Evolutionary conservation across 2,888 invertebrate species (phyloP).

Genomic region (Agrilus mali): DNA sequence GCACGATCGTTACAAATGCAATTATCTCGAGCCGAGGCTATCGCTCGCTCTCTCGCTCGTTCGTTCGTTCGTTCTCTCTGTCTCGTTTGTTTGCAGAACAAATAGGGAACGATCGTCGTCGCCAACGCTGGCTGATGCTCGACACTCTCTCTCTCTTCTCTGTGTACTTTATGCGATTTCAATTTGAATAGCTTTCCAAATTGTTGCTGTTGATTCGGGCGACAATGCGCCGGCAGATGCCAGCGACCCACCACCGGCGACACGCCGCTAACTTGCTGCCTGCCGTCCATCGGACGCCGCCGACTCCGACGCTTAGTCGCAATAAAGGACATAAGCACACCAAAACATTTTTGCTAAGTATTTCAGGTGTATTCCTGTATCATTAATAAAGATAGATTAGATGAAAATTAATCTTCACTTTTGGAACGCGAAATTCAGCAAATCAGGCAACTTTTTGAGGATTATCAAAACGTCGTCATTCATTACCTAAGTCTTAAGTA

Average conservation of each 20-base stretch:
- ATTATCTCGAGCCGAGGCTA: conserved; percentile 29
- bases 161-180: conserved; percentile 13
- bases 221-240: background rate
- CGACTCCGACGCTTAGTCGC: background rate
- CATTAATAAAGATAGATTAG: too few relatives aligned
- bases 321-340: too few relatives aligned
- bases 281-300: conserved; percentile 7
- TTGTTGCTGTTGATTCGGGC: conserved; percentile 12
- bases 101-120: conserved; percentile 20
- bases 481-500: too few relatives aligned
- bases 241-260: conserved; percentile 2
- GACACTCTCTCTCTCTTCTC: conserved; percentile 9
- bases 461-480: too few relatives aligned
- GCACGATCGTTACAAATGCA: conserved; percentile 33
- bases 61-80: too few relatives aligned
- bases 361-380: too few relatives aligned
- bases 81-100: conserved; percentile 27
- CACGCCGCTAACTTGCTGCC: conserved; percentile 3
- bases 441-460: too few relatives aligned
- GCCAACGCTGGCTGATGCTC: conserved; percentile 7
- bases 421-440: too few relatives aligned
- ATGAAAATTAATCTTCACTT: too few relatives aligned
- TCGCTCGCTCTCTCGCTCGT: conserved; percentile 13
- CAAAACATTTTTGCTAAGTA: too few relatives aligned
- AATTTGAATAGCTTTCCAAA: conserved; percentile 16